Evolutionary conservation across 2,888 invertebrate genomes (phyloP), one percentile per base, ranked within the genome.

Genomic region (Anticlea derivata): DNA sequence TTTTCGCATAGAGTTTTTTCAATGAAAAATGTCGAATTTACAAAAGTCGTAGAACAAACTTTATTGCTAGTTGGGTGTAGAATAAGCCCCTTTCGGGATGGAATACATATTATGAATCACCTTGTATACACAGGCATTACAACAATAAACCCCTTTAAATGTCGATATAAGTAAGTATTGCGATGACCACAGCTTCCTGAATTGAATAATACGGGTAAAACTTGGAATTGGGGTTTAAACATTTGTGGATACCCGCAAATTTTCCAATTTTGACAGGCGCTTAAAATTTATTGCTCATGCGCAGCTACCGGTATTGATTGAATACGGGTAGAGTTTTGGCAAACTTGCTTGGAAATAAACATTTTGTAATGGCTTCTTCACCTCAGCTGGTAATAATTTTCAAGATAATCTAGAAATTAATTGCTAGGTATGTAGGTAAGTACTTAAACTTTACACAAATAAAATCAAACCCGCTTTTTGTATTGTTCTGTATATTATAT

Each of bases 151-250:
- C 43, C 29, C 34, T 37, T 44, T 37, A 45, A 29, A 44, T 8
- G 29, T 23, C 29, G 8, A 59, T 55, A 35, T 39, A 41, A 39
- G 48, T n/a, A n/a, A n/a, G n/a, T 45, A 43, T 47, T 41, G 37
- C 34, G 17, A 17, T 13, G n/a, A 64, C 78, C 78, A 29, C 79
- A 73, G 83, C 83, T 80, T 74, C 84, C 72, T 75, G 80, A 75
- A 76, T 82, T 80, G 13, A 61, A 67, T 66, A 62, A 83, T 83
- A 83, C 78, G 83, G 83, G 84, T 71, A 68, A 51, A 61, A 73
- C 70, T 65, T 61, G 7, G 3, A 46, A 34, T 37, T 29, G 29
- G 26, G 34, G 33, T 23, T 34, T 43, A 13, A 40, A 35, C 26
- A 34, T 49, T 45, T 67, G 65, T 56, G 69, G 72, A 58, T 45